Conservation (phyloP, 2,113 vertebrate species). For the Forbesichthys agassizii region DNA sequence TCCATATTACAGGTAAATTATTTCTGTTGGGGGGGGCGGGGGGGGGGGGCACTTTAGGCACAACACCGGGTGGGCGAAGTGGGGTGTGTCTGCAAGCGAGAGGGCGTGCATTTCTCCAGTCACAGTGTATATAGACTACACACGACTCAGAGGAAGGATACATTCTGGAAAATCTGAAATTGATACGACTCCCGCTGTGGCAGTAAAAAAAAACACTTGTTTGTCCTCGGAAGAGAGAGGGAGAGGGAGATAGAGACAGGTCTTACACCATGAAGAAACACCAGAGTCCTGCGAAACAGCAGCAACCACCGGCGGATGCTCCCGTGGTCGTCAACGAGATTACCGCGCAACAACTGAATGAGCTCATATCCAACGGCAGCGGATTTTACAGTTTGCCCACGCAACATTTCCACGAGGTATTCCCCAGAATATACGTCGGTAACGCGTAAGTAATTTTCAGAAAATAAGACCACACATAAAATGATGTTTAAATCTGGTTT, state of each 20-base stretch:
- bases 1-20: neutral
- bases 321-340: slow-evolving; percentile 79
- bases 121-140: slow-evolving; percentile 38
- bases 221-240: neutral
- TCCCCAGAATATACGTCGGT: slow-evolving; percentile 89
- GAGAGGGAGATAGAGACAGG: slow-evolving; percentile 18
- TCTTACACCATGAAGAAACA: slow-evolving; percentile 77
- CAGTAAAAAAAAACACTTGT: slow-evolving; percentile 36
- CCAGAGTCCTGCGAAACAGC: slow-evolving; percentile 72
- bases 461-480: neutral
- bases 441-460: slow-evolving; percentile 85
- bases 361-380: slow-evolving; percentile 87
- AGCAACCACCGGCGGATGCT: slow-evolving; percentile 51
- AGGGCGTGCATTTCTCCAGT: slow-evolving; percentile 30
- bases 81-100: slow-evolving; percentile 68
- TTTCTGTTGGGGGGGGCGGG: neutral
- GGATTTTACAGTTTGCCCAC: slow-evolving; percentile 93
- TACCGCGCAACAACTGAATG: slow-evolving; percentile 91
- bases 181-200: slow-evolving; percentile 15
- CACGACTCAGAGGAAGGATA: slow-evolving; percentile 47
- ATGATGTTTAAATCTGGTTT: neutral
- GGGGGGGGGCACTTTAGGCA: neutral
- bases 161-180: slow-evolving; percentile 51
- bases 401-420: slow-evolving; percentile 94
- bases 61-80: slow-evolving; percentile 25